Evolutionary conservation across 1,140 invertebrate species (phyloP).

Genomic region (Cydia strobilella): DNA sequence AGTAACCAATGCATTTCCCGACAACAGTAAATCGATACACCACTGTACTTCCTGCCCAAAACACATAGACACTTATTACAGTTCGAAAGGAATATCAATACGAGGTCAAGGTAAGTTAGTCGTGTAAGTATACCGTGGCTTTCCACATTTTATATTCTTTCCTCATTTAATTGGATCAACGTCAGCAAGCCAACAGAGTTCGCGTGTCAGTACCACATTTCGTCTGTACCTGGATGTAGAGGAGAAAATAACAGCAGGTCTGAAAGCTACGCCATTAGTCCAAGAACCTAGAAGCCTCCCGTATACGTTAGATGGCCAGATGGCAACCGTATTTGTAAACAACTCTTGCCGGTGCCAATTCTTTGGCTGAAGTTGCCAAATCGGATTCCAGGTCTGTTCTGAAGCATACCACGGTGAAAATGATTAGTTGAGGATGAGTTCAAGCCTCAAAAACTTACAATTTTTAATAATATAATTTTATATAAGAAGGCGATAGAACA

Average conservation of each 20-base stretch:
- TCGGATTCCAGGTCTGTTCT: too few species aligned
- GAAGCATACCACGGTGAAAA: too few species aligned
- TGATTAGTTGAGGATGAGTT: too few species aligned
- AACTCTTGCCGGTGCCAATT: too few species aligned
- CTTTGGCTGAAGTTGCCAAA: too few species aligned
- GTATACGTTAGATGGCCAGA: too few species aligned
- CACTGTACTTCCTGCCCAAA: not conserved
- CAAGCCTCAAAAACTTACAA: too few species aligned
- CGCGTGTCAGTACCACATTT: constrained; percentile 29
- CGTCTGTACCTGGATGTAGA: constrained; percentile 6
- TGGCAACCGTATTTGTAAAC: too few species aligned
- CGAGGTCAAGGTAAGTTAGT: not conserved
- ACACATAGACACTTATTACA: not conserved
- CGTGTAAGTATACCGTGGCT: constrained; percentile 28
- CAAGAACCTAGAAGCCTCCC: too few species aligned
- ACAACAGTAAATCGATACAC: constrained; percentile 16
- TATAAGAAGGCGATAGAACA: too few species aligned
- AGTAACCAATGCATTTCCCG: constrained; percentile 6
- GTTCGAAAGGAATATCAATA: not conserved
- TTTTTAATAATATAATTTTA: too few species aligned
- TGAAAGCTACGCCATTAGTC: too few species aligned
- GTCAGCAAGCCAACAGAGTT: constrained; percentile 30
- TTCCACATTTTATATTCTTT: constrained; percentile 31
- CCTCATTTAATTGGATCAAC: constrained; percentile 31
- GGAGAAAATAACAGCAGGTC: constrained; percentile 3